Evolutionary conservation across 2,797 vertebrate species (phyloP).

Genomic region (Echiichthys vipera): DNA sequence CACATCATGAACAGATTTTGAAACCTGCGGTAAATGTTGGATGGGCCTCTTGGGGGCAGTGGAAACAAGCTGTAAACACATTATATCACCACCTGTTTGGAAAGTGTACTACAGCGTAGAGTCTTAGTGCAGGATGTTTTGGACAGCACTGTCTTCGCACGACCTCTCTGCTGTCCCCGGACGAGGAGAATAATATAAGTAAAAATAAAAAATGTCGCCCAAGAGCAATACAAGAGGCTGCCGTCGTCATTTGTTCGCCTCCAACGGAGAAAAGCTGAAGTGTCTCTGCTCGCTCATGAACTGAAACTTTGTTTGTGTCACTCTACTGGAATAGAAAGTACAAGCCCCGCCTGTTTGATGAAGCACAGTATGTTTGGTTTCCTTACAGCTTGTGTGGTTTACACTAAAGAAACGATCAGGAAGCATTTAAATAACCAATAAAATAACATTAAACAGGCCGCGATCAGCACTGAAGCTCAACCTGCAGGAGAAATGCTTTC

Average conservation of each 20-base stretch:
- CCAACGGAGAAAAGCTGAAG: too few species aligned
- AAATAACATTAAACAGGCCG: not conserved
- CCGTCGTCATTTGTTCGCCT: too few species aligned
- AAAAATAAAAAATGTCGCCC: not conserved
- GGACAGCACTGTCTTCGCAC: too few species aligned
- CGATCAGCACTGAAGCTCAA: not conserved
- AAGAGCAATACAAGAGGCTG: not conserved
- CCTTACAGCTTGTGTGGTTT: slow-evolving; percentile 15
- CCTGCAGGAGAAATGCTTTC: too few species aligned
- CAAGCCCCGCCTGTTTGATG: slow-evolving; percentile 17
- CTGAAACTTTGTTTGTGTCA: too few species aligned
- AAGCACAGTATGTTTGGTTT: slow-evolving; percentile 14
- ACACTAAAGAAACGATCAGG: too few species aligned
- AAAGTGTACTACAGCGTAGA: too few species aligned
- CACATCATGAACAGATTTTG: too few species aligned
- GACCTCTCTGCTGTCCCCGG: not conserved
- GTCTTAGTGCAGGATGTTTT: too few species aligned
- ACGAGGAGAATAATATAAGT: not conserved
- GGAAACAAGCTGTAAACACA: not conserved
- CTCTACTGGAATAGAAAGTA: not conserved
- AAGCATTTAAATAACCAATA: slow-evolving; percentile 1
- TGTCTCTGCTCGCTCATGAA: too few species aligned
- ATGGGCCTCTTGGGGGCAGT: not conserved
- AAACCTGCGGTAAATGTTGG: too few species aligned
- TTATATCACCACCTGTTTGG: not conserved